Evolutionary conservation across 1,140 invertebrate genomes (phyloP), one percentile per base, ranked within the genome.

Genomic region (Pachypsylla venusta): DNA sequence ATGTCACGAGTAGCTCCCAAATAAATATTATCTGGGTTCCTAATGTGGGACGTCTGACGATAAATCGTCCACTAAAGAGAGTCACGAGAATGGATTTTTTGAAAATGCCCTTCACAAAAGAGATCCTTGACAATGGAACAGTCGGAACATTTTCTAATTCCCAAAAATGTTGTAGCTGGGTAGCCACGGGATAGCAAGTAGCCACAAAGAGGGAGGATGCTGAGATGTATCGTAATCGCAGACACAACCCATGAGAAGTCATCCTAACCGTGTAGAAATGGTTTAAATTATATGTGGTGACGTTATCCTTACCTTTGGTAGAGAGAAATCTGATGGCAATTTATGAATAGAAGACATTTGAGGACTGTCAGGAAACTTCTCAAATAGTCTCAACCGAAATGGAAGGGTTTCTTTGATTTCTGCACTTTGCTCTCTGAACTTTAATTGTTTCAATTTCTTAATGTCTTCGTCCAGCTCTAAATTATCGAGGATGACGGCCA

Each of bases 401-500:
- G 97, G 97, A 22, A 99, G 73, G 1, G 86, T 91, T 73, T 93
- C 83, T 71, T 97, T 97, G 53, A 97, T 98, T 70, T 96, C 93
- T 1, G 95, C 94, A 70, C 92, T 97, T 74, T 98, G 92, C 70
- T 98, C 94, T 16, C 94, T 77, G 64, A 95, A 93, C 72, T 97
- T 93, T 0, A 98, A 73, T 72, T 99, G 97, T 70, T 99, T 99
- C 3, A 99, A 74, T 72, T 98, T 99, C 70, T 99, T 99, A 22
- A 99, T 95, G 67, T 99, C 96, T 75, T 99, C 97, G 68, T 99
- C 96, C 63, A 99, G 75, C 72, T 99, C 96, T 67, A 99, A 80
- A 75, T 99, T 99, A 70, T 99, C 97, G 65, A 99, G 79, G 75
- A 99, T 99, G 1, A 99, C 97, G 60, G 97, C 97, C 65, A 99